These are phyloP conservation scores for Odontomyia ornata DNA, from an alignment of 2,888 invertebrate species.

Conservation along the genomic window DNA sequence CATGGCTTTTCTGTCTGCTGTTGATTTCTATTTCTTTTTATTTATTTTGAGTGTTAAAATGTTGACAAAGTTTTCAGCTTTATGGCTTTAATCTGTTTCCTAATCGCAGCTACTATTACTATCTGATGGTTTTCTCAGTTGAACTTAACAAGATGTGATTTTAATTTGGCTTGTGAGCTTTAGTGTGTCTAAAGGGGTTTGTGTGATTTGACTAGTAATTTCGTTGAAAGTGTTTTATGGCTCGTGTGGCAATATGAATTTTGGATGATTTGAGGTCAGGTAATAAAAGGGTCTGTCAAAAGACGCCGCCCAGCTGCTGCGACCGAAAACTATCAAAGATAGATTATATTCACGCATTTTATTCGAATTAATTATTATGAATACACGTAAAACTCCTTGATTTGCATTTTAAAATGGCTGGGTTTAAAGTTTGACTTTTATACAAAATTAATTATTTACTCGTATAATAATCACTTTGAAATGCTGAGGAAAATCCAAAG, in stretches of 20 bases:
- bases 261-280: conserved; percentile 16
- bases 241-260: conserved; percentile 12
- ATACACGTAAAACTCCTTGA: not conserved
- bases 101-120: conserved; percentile 29
- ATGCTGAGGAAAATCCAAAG: no score
- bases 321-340: not conserved
- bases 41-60: conserved; percentile 25
- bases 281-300: conserved; percentile 17
- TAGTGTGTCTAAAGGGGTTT: not conserved
- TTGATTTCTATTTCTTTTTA: not conserved
- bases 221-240: conserved; percentile 17
- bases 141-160: conserved; percentile 30
- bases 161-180: conserved; percentile 28
- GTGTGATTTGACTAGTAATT: conserved; percentile 33
- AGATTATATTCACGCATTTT: conserved; percentile 14
- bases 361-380: not conserved
- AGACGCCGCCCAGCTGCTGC: not conserved
- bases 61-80: conserved; percentile 36
- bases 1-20: conserved; percentile 6
- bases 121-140: not conserved
- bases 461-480: no score
- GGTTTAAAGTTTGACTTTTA: no score
- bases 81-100: conserved; percentile 41
- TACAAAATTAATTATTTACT: no score
- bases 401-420: not conserved